Percentiles rank a stretch among this genome's conserved stretches.
Evolutionary conservation across 2,888 invertebrate species (phyloP).

Genomic region (Tipula helvola): DNA sequence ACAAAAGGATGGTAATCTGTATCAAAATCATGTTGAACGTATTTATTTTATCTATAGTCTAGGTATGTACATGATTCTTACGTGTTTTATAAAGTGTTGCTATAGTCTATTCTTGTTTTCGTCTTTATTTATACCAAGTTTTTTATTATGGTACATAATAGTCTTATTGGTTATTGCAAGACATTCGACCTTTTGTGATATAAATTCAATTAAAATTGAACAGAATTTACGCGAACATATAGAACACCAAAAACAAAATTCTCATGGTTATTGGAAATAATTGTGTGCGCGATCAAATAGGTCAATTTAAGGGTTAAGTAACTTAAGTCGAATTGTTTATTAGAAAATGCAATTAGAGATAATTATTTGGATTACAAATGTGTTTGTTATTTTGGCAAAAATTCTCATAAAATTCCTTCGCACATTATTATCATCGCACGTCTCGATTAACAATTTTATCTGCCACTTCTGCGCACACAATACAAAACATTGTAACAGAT

Average conservation of each 20-base stretch:
- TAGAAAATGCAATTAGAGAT: background rate
- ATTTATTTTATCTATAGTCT: background rate
- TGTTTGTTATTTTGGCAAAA: background rate
- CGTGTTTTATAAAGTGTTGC: no score
- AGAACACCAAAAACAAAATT: background rate
- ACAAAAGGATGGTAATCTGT: background rate
- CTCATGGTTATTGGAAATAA: background rate
- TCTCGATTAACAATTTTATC: background rate
- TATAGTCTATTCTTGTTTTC: background rate
- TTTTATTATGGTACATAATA: background rate
- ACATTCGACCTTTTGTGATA: background rate
- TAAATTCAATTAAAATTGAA: background rate
- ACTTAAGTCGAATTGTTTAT: background rate
- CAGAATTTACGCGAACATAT: background rate
- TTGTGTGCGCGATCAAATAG: background rate
- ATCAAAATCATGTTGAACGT: background rate
- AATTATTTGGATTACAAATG: background rate
- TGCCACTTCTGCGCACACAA: background rate
- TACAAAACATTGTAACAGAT: background rate
- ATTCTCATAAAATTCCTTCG: background rate
- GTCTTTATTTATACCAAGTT: background rate
- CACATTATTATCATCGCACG: background rate
- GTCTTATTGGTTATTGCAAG: background rate
- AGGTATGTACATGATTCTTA: background rate
- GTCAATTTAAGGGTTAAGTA: background rate